phyloP scores from a whole-genome alignment of 1,140 invertebrate genomes.

The Sinonovacula constricta region DNA sequence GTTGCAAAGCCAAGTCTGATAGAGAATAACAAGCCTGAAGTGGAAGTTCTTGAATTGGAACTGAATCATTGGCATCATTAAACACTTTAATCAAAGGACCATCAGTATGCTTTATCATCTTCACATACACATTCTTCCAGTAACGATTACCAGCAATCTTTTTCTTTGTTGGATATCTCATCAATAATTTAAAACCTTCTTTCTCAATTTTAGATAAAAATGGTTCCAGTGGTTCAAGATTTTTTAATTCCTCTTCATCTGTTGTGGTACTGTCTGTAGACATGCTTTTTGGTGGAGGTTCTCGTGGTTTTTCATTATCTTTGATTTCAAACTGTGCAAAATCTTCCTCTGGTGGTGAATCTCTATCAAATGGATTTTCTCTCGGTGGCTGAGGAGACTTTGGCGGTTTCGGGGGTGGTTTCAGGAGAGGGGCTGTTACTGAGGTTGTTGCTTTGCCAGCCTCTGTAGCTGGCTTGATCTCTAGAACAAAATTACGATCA shows the following conservation, averaged over 20 bases:
- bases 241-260: slow-evolving; percentile 91
- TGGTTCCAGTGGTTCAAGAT: slow-evolving; percentile 93
- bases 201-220: slow-evolving; percentile 89
- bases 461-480: slow-evolving; percentile 64
- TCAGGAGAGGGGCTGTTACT: slow-evolving; percentile 56
- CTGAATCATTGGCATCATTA: slow-evolving; percentile 66
- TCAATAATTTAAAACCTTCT: slow-evolving; percentile 98
- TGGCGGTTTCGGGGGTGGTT: slow-evolving; percentile 71
- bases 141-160: slow-evolving; percentile 94
- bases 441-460: slow-evolving; percentile 21
- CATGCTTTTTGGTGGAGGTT: slow-evolving; percentile 57
- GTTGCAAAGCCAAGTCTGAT: slow-evolving; percentile 90
- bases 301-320: slow-evolving; percentile 56
- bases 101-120: slow-evolving; percentile 80
- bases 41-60: slow-evolving; percentile 84
- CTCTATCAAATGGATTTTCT: slow-evolving; percentile 90
- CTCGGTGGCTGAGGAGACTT: slow-evolving; percentile 80
- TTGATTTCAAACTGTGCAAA: slow-evolving; percentile 74
- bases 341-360: slow-evolving; percentile 77
- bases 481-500: slow-evolving; percentile 62
- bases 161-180: slow-evolving; percentile 98
- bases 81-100: slow-evolving; percentile 67
- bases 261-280: slow-evolving; percentile 82
- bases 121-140: slow-evolving; percentile 98
- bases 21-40: slow-evolving; percentile 93